Evolutionary conservation across 2,797 vertebrate species (phyloP).

Genomic region (Lates japonicus): DNA sequence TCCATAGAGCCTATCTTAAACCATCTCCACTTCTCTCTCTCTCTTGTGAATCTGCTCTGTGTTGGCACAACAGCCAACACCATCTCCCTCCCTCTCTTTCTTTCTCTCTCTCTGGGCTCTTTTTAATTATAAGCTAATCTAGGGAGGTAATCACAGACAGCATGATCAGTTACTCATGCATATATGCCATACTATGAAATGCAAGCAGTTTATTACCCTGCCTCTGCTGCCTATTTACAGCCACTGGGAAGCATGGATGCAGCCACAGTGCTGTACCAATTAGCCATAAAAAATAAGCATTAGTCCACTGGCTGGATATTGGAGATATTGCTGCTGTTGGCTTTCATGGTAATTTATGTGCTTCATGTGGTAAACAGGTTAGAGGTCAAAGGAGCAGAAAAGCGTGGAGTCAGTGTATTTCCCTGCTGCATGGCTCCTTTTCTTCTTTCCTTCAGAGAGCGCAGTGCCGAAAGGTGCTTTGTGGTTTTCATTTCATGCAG

Average conservation of each 20-base stretch:
- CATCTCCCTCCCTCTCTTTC: neutral
- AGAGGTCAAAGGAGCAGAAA: slow-evolving; percentile 16
- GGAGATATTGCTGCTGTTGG: slow-evolving; percentile 1
- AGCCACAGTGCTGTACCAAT: slow-evolving; percentile 45
- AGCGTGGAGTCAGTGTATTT: slow-evolving; percentile 10
- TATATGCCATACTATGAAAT: slow-evolving; percentile 40
- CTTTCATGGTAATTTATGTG: slow-evolving; percentile 8
- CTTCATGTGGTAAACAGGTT: slow-evolving; percentile 8
- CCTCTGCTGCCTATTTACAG: slow-evolving; percentile 44
- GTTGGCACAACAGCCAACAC: slow-evolving; percentile 21
- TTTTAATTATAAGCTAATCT: slow-evolving; percentile 78
- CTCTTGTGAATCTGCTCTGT: slow-evolving; percentile 49
- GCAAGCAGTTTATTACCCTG: slow-evolving; percentile 46
- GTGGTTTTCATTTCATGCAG: slow-evolving; percentile 69
- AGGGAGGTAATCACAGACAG: slow-evolving; percentile 69
- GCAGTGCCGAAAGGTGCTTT: slow-evolving; percentile 42
- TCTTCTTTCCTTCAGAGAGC: slow-evolving; percentile 2
- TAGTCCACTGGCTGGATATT: slow-evolving; percentile 25
- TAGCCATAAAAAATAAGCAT: slow-evolving; percentile 52
- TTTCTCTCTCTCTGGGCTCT: slow-evolving; percentile 33
- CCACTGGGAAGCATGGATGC: slow-evolving; percentile 34
- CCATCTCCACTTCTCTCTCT: slow-evolving; percentile 45
- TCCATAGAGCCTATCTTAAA: slow-evolving; percentile 46
- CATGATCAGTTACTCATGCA: slow-evolving; percentile 57
- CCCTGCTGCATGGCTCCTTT: neutral